Conservation (phyloP, 2,113 vertebrate species). For the Sprattus sprattus region DNA sequence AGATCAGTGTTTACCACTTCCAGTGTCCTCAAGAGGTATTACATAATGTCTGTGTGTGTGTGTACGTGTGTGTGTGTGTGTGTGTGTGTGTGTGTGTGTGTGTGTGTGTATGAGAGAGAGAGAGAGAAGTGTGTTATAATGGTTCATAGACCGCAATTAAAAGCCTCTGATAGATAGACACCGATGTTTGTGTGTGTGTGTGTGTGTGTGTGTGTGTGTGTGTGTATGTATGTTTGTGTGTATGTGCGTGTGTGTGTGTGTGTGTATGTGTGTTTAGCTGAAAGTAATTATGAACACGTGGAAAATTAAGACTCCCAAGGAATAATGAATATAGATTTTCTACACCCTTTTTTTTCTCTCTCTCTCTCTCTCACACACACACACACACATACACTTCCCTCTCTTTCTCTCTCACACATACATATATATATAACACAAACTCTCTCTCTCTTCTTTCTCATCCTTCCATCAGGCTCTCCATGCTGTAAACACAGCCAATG, state of each 20-base stretch:
- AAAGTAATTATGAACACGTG: background rate
- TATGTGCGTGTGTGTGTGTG: too few relatives aligned
- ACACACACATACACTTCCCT: too few relatives aligned
- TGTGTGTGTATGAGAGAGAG: constrained; percentile 28
- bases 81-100: constrained; percentile 3
- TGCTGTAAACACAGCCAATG: constrained; percentile 43
- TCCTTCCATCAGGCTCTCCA: background rate
- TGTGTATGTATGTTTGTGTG: background rate
- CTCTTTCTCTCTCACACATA: background rate
- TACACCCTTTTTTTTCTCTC: background rate
- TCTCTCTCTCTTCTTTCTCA: background rate
- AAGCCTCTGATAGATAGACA: background rate
- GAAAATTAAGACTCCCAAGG: constrained; percentile 31
- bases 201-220: constrained; percentile 2
- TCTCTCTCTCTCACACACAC: background rate
- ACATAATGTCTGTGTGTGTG: constrained; percentile 53
- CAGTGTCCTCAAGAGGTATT: constrained; percentile 64
- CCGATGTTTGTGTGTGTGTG: background rate
- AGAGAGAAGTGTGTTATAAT: constrained; percentile 6
- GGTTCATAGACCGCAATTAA: too few relatives aligned
- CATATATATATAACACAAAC: too few relatives aligned
- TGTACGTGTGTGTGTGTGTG: background rate
- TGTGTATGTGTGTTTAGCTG: background rate
- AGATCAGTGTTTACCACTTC: constrained; percentile 67
- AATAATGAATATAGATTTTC: constrained; percentile 46